phyloP scores from a whole-genome alignment of 2,797 vertebrate species.

The Acomys russatus region DNA sequence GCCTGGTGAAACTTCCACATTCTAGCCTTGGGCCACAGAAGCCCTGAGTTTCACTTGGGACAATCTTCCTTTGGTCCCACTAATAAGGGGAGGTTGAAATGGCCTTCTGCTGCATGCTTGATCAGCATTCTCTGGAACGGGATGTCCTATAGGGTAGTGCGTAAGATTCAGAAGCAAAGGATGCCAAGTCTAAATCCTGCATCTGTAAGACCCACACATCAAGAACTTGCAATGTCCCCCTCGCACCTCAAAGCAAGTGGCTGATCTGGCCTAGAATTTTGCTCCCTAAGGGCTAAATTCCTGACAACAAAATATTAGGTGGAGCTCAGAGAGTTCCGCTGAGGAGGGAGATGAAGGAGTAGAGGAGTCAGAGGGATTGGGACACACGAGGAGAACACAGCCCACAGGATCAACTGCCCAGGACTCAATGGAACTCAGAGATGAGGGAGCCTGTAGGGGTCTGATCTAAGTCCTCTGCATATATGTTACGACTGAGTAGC shows the following conservation, averaged over 20 bases:
- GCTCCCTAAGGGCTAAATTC: background rate
- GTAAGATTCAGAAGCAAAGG: background rate
- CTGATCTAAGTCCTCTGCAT: background rate
- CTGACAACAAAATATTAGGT: slow-evolving; percentile 24
- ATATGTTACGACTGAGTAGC: background rate
- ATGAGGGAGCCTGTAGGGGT: background rate
- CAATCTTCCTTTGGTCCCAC: background rate
- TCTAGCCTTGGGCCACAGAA: background rate
- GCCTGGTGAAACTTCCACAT: background rate
- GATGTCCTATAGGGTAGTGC: background rate
- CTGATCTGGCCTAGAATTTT: background rate
- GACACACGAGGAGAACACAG: background rate
- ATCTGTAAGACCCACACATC: background rate
- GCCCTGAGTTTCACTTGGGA: background rate
- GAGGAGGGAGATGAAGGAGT: background rate
- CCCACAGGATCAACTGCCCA: background rate
- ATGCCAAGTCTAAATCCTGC: background rate
- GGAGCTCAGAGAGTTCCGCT: background rate
- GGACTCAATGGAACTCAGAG: too few species aligned
- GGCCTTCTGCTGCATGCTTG: background rate
- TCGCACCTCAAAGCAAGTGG: background rate
- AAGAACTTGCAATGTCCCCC: background rate
- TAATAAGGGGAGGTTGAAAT: background rate
- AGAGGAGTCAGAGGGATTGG: background rate
- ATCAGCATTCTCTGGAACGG: background rate